Conservation (phyloP, 1,140 invertebrate species). For the Drosophila rhopaloa region DNA sequence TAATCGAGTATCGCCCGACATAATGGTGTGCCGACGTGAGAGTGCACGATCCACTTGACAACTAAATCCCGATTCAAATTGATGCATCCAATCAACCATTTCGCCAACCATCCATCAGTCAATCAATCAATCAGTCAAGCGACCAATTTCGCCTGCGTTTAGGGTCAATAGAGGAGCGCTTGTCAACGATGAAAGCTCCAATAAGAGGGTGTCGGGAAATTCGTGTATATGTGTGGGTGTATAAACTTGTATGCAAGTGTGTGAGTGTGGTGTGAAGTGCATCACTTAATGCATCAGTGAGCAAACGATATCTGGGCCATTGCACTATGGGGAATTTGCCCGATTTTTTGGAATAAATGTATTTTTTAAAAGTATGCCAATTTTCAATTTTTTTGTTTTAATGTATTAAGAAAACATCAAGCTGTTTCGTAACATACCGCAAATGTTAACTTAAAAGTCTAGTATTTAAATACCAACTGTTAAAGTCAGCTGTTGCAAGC, state of each 20-base stretch:
- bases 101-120: slow-evolving; percentile 48
- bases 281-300: slow-evolving; percentile 67
- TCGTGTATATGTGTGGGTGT: slow-evolving; percentile 15
- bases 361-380: too few species aligned
- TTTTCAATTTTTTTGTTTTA: too few species aligned
- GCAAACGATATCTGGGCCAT: slow-evolving; percentile 64
- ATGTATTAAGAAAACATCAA: too few species aligned
- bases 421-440: too few species aligned
- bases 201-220: slow-evolving; percentile 25
- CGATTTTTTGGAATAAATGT: too few species aligned
- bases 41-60: slow-evolving; percentile 27
- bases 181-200: slow-evolving; percentile 50
- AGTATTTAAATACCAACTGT: too few species aligned
- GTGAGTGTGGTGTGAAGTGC: slow-evolving; percentile 29
- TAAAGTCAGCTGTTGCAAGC: too few species aligned
- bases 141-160: slow-evolving; percentile 51
- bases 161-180: slow-evolving; percentile 60
- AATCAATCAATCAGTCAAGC: slow-evolving; percentile 67
- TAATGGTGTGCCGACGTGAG: slow-evolving; percentile 6
- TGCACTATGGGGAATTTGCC: too few species aligned
- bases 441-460: too few species aligned
- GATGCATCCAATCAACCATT: slow-evolving; percentile 52
- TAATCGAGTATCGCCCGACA: not conserved
- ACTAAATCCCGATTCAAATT: slow-evolving; percentile 52
- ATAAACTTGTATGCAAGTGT: slow-evolving; percentile 8